Evolutionary conservation across 2,797 vertebrate genomes (phyloP).

Genomic region (Nannoperca australis): DNA sequence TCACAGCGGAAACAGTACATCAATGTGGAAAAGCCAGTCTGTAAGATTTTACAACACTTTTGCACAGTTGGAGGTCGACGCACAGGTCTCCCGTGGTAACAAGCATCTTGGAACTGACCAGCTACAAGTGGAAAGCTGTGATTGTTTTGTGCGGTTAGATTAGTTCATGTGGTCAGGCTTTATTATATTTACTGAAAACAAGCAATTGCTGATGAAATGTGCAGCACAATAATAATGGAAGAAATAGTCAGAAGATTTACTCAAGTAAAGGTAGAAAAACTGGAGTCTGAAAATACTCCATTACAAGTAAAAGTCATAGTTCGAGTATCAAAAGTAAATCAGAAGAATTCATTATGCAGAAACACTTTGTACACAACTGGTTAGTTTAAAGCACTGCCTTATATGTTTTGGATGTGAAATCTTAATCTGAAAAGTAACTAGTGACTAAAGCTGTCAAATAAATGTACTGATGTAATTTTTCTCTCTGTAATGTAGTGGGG

Average conservation of each 20-base stretch:
- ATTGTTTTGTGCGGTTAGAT: background rate
- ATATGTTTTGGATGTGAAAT: too few relatives aligned
- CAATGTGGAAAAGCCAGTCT: constrained; percentile 61
- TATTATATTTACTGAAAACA: background rate
- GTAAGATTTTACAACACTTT: constrained; percentile 64
- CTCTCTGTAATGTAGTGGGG: too few relatives aligned
- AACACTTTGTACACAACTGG: too few relatives aligned
- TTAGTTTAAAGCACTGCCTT: too few relatives aligned
- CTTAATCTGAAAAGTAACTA: too few relatives aligned
- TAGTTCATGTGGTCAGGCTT: background rate
- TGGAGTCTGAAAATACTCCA: too few relatives aligned
- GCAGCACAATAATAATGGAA: background rate
- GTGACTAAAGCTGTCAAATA: too few relatives aligned
- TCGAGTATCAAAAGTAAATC: too few relatives aligned
- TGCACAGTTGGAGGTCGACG: constrained; percentile 52
- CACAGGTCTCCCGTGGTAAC: constrained; percentile 58
- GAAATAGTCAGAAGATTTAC: background rate
- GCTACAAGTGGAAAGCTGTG: constrained; percentile 24
- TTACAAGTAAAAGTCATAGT: too few relatives aligned
- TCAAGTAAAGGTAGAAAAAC: too few relatives aligned
- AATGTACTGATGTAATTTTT: too few relatives aligned
- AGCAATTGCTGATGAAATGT: background rate
- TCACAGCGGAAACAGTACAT: constrained; percentile 79
- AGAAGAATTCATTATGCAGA: too few relatives aligned
- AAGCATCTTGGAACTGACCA: constrained; percentile 27